phyloP scores from a whole-genome alignment of 2,113 vertebrate genomes.

The Leptobrachium leishanense region DNA sequence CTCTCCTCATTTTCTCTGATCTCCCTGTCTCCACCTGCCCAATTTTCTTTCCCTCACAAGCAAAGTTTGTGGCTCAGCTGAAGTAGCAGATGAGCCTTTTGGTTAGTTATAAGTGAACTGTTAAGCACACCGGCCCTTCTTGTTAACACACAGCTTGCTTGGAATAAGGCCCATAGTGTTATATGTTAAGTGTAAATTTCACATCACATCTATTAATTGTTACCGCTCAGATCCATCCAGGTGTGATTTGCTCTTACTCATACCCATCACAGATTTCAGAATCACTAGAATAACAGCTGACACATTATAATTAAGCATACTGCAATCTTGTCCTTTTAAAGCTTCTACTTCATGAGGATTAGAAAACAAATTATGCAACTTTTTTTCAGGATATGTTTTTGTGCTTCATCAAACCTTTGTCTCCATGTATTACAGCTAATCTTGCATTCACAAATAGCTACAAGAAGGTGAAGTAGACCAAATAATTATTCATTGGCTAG shows the following conservation, averaged over 20 bases:
- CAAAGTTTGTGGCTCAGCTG: too few relatives aligned
- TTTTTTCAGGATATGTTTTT: conserved; percentile 34
- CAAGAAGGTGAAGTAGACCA: conserved; percentile 42
- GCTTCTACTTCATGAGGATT: conserved; percentile 44
- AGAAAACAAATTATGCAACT: conserved; percentile 43
- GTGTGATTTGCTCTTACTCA: conserved; percentile 5
- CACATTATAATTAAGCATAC: conserved; percentile 40
- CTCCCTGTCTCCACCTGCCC: too few relatives aligned
- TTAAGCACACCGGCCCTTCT: too few relatives aligned
- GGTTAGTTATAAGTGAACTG: too few relatives aligned
- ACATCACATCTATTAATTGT: too few relatives aligned
- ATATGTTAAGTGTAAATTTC: too few relatives aligned
- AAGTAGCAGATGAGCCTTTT: too few relatives aligned
- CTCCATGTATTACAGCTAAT: conserved; percentile 45
- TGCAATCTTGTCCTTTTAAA: conserved; percentile 30
- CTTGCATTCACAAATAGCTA: conserved; percentile 36
- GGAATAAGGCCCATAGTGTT: too few relatives aligned
- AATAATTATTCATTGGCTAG: conserved; percentile 48
- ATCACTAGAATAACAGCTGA: conserved; percentile 17
- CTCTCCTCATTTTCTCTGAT: too few relatives aligned
- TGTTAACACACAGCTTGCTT: too few relatives aligned
- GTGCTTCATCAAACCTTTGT: conserved; percentile 47
- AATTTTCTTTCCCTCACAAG: too few relatives aligned
- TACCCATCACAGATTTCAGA: conserved; percentile 8
- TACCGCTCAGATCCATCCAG: neutral